Conservation (phyloP, 1,140 invertebrate species). For the Brachionus manjavacas region DNA sequence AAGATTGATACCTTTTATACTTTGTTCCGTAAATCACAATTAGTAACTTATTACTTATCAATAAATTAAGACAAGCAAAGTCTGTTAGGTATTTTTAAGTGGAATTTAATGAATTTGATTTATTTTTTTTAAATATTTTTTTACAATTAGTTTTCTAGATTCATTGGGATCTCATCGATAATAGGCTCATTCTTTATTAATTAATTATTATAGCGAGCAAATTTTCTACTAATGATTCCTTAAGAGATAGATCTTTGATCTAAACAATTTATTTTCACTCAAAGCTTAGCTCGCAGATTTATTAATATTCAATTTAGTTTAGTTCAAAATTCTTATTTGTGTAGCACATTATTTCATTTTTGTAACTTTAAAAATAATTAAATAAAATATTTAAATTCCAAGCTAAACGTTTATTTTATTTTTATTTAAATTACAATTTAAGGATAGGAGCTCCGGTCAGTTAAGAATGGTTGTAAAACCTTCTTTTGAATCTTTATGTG, state of each 20-base stretch:
- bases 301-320: background rate
- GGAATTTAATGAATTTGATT: slow-evolving; percentile 35
- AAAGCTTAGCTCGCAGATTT: background rate
- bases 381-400: background rate
- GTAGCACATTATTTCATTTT: background rate
- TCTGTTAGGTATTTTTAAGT: slow-evolving; percentile 20
- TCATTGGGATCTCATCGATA: background rate
- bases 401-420: background rate
- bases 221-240: background rate
- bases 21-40: slow-evolving; percentile 15
- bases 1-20: background rate
- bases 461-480: too few species aligned
- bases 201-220: slow-evolving; percentile 4
- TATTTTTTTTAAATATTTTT: slow-evolving; percentile 33
- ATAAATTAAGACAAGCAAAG: background rate
- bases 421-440: too few species aligned
- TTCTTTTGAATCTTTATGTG: too few species aligned
- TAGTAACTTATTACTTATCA: slow-evolving; percentile 7
- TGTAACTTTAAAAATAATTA: background rate
- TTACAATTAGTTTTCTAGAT: slow-evolving; percentile 24
- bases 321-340: background rate
- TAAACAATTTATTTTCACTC: background rate
- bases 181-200: slow-evolving; percentile 34
- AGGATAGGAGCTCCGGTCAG: too few species aligned
- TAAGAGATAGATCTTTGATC: background rate